phyloP scores from a whole-genome alignment of 35 echinoderm and acorn worm species.

The Hemicentrotus pulcherrimus region DNA sequence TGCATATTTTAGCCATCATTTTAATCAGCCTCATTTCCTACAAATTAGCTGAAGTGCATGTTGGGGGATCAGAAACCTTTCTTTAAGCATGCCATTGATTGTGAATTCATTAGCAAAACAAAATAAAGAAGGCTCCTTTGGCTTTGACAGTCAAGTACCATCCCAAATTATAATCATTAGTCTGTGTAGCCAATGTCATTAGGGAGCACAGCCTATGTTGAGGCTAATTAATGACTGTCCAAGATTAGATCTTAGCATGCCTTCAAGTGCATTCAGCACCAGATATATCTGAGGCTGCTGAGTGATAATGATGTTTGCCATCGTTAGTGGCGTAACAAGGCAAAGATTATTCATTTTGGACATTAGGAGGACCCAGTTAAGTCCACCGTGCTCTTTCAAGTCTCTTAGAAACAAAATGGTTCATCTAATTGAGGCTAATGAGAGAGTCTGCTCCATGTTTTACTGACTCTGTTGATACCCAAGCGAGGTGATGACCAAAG shows the following conservation, averaged over 20 bases:
- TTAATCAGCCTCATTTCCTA: background rate
- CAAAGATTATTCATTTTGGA: background rate
- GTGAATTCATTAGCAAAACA: background rate
- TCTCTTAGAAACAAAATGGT: background rate
- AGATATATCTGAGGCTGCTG: background rate
- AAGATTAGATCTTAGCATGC: background rate
- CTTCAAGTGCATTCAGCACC: background rate
- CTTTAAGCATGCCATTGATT: background rate
- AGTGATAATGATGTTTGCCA: background rate
- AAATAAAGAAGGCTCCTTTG: background rate
- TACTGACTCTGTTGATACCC: background rate
- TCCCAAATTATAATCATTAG: background rate
- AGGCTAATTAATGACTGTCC: background rate
- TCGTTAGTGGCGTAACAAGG: background rate
- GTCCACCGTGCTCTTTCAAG: background rate
- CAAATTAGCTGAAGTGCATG: background rate
- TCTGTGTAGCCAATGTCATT: slow-evolving; percentile 15
- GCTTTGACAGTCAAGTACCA: background rate
- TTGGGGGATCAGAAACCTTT: background rate
- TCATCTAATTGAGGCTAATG: background rate
- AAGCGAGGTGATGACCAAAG: background rate
- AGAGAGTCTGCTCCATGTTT: background rate
- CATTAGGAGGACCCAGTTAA: background rate
- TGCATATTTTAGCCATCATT: background rate
- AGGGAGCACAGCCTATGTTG: background rate